Percentiles rank a stretch among this genome's conserved stretches.
phyloP scores from a whole-genome alignment of 2,888 invertebrate species.

The Oeneis ivallda region DNA sequence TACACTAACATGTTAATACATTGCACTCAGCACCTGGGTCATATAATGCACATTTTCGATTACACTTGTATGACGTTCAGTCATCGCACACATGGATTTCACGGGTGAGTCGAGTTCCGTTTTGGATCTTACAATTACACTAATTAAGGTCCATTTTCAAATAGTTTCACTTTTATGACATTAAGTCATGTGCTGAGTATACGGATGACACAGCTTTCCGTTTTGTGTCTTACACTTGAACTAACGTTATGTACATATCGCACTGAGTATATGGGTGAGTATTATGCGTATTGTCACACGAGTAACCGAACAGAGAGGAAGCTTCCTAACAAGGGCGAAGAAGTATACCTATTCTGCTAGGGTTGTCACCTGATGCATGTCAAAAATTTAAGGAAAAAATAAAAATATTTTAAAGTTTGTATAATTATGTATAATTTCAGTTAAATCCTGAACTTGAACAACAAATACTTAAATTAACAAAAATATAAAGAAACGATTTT shows the following conservation, averaged over 20 bases:
- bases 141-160: constrained; percentile 11
- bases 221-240: constrained; percentile 4
- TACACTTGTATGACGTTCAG: neutral
- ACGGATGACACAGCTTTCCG: neutral
- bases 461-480: no score
- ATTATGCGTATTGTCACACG: no score
- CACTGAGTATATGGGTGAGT: neutral
- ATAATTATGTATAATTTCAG: no score
- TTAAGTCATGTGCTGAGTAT: neutral
- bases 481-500: no score
- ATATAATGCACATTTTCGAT: constrained; percentile 31
- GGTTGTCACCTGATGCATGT: no score
- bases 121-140: neutral
- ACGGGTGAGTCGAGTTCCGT: neutral
- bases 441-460: no score
- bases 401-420: no score
- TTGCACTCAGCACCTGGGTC: constrained; percentile 41
- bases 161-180: neutral
- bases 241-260: neutral
- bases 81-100: neutral
- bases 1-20: constrained; percentile 1
- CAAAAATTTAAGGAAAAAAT: no score
- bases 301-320: no score
- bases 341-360: no score
- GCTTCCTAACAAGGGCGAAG: no score